Evolutionary conservation across 2,888 invertebrate species (phyloP).

Genomic region (Petrolisthes cinctipes): DNA sequence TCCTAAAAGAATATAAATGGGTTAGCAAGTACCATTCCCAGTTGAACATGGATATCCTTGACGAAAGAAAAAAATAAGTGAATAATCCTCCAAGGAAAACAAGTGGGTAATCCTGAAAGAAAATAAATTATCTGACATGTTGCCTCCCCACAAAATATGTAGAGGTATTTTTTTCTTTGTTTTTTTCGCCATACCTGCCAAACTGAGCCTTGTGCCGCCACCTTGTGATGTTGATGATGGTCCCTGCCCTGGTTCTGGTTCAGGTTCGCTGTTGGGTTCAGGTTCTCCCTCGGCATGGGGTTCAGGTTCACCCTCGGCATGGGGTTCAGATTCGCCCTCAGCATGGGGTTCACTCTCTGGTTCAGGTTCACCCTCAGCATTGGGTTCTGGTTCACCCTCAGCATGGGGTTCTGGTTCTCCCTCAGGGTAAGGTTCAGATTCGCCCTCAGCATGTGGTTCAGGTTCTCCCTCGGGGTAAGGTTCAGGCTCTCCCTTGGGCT

Average conservation of each 20-base stretch:
- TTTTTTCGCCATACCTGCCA: background rate
- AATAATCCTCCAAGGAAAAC: too few species aligned
- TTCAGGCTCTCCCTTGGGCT: constrained; percentile 58
- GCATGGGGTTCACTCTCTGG: too few species aligned
- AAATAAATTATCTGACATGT: too few species aligned
- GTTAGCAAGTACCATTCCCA: too few species aligned
- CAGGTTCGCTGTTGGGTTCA: constrained; percentile 68
- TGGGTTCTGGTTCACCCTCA: constrained; percentile 70
- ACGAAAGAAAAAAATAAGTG: too few species aligned
- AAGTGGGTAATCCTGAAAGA: too few species aligned
- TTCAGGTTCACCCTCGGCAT: constrained; percentile 66
- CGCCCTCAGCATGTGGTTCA: constrained; percentile 69
- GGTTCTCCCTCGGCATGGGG: constrained; percentile 55
- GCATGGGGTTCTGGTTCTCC: constrained; percentile 70
- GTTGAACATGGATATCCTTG: too few species aligned
- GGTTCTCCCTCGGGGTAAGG: constrained; percentile 70
- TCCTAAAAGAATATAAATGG: too few species aligned
- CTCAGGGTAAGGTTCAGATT: too few species aligned
- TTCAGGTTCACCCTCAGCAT: constrained; percentile 67
- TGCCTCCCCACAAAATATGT: too few species aligned
- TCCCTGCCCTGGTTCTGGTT: constrained; percentile 70
- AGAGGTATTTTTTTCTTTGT: too few species aligned
- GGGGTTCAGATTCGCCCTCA: too few species aligned
- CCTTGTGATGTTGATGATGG: constrained; percentile 61
- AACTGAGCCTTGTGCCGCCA: background rate